phyloP scores from a whole-genome alignment of 2,113 vertebrate genomes.

The Callipepla squamata region DNA sequence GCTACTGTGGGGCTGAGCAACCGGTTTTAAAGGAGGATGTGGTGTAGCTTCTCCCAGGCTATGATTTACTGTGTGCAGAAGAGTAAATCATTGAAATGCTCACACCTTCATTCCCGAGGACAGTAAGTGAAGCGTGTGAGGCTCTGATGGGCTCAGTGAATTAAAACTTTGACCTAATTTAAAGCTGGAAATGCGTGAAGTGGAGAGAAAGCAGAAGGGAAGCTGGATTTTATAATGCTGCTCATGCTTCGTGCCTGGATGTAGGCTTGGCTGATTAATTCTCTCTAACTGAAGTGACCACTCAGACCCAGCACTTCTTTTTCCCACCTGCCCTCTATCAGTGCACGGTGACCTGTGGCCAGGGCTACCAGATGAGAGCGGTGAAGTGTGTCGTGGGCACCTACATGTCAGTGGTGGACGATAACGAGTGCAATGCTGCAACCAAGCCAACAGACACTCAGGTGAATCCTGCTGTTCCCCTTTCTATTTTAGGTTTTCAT shows the following conservation, averaged over 20 bases:
- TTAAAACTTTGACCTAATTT: slow-evolving; percentile 82
- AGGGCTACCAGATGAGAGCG: slow-evolving; percentile 93
- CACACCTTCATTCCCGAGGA: slow-evolving; percentile 69
- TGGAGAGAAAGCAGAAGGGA: slow-evolving; percentile 62
- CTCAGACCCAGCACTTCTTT: not conserved
- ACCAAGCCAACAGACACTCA: slow-evolving; percentile 91
- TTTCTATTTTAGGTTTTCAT: not conserved
- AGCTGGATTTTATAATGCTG: slow-evolving; percentile 23
- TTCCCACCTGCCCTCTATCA: slow-evolving; percentile 48
- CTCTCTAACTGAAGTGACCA: not conserved
- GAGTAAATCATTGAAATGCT: slow-evolving; percentile 35
- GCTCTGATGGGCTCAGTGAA: slow-evolving; percentile 64
- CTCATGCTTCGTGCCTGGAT: not conserved
- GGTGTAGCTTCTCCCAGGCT: slow-evolving; percentile 7
- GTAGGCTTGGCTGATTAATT: not conserved
- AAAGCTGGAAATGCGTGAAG: slow-evolving; percentile 76
- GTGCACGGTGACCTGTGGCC: slow-evolving; percentile 94
- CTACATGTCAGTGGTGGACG: slow-evolving; percentile 89
- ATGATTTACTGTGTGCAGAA: slow-evolving; percentile 20
- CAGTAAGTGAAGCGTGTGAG: slow-evolving; percentile 81
- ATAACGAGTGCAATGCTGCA: slow-evolving; percentile 92
- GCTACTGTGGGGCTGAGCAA: not conserved
- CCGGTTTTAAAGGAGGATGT: not conserved
- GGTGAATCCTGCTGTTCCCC: slow-evolving; percentile 74
- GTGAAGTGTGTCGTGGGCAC: slow-evolving; percentile 93